phyloP scores from a whole-genome alignment of 2,113 vertebrate species.

The Cepphus grylle region DNA sequence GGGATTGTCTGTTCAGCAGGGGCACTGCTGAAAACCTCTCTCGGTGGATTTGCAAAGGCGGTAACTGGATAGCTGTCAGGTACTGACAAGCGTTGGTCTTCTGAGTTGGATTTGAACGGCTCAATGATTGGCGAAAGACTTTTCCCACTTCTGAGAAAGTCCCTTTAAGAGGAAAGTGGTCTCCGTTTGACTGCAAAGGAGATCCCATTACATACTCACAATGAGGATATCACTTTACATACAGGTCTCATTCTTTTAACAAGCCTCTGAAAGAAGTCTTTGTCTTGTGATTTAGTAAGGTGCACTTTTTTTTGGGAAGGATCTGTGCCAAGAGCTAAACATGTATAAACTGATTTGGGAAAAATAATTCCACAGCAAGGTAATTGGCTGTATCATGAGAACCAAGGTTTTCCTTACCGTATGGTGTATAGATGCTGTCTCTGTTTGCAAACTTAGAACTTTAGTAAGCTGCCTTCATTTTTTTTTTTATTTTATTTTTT shows the following conservation, averaged over 20 bases:
- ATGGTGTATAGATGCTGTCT: background rate
- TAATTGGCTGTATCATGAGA: background rate
- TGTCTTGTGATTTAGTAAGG: slow-evolving; percentile 22
- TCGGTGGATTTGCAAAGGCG: background rate
- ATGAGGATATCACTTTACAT: slow-evolving; percentile 46
- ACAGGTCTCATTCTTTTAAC: slow-evolving; percentile 32
- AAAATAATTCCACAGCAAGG: background rate
- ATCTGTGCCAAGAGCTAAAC: background rate
- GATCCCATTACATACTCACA: slow-evolving; percentile 37
- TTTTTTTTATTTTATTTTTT: background rate
- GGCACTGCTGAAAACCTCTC: background rate
- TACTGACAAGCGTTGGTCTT: background rate
- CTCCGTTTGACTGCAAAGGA: background rate
- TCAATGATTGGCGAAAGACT: background rate
- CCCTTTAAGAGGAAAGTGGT: slow-evolving; percentile 22
- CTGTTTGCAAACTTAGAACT: background rate
- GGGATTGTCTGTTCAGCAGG: background rate
- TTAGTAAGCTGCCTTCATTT: background rate
- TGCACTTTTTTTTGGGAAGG: background rate
- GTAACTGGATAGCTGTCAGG: background rate
- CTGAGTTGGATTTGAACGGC: background rate
- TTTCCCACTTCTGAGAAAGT: slow-evolving; percentile 2
- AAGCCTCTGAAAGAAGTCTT: slow-evolving; percentile 36
- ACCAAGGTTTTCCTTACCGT: background rate
- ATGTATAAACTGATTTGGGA: background rate